These are phyloP conservation scores for Meloidogyne chitwoodi DNA, from an alignment of 1,140 invertebrate species.

Conservation along the genomic window DNA sequence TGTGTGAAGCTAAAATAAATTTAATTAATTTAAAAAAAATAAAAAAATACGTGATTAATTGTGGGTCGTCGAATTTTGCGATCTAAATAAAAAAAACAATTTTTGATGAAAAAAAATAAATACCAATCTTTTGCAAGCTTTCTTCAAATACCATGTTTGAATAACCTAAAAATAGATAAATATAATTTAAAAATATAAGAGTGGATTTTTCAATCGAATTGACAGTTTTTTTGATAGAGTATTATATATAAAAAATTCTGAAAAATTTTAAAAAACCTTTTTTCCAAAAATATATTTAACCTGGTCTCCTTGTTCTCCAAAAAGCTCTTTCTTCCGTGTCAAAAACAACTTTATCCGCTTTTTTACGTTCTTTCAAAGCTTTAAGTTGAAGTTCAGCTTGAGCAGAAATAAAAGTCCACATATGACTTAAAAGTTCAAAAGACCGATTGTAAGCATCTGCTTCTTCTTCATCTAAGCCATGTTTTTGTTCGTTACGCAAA, in stretches of 20 bases:
- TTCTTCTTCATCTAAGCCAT: conserved; percentile 58
- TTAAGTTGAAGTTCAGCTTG: conserved; percentile 59
- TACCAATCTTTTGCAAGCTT: conserved; percentile 36
- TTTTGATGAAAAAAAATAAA: background rate
- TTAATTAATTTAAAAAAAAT: background rate
- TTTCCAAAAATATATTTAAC: no score
- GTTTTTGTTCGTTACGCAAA: conserved; percentile 57
- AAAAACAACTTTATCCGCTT: conserved; percentile 86
- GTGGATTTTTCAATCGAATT: no score
- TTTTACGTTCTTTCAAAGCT: conserved; percentile 83
- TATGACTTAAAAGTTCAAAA: conserved; percentile 58
- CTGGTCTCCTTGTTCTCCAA: conserved; percentile 77
- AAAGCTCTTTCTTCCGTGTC: conserved; percentile 93
- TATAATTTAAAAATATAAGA: no score
- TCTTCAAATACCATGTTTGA: conserved; percentile 51
- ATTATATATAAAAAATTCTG: no score
- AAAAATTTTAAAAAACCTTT: no score
- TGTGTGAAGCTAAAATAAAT: background rate
- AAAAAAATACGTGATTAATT: background rate
- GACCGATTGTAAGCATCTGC: conserved; percentile 55
- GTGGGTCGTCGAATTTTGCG: background rate
- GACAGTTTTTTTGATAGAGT: no score
- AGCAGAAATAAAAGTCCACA: conserved; percentile 59
- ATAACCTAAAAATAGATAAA: conserved; percentile 65
- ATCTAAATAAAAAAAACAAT: conserved; percentile 31